phyloP scores from a whole-genome alignment of 2,797 vertebrate genomes.

The Streptopelia turtur region DNA sequence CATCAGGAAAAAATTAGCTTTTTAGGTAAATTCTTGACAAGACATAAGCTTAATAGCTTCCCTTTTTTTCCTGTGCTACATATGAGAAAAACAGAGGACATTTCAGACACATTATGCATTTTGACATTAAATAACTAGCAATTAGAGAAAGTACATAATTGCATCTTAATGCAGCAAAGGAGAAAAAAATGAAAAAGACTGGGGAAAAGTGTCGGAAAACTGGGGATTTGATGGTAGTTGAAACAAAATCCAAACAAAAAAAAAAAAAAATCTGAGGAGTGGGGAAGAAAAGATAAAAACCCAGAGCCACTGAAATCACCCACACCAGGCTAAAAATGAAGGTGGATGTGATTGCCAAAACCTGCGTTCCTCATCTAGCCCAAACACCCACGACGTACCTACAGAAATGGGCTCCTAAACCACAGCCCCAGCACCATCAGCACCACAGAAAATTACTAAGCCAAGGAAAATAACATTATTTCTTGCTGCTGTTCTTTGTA shows the following conservation, averaged over 20 bases:
- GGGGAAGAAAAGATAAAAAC: accelerated
- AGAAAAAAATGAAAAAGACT: constrained; percentile 24
- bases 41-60: neutral
- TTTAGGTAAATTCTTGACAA: neutral
- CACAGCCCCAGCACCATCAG: neutral
- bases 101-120: constrained; percentile 44
- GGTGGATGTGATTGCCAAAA: neutral
- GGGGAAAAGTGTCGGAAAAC: neutral
- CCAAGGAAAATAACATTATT: neutral
- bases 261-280: neutral
- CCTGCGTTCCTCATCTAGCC: neutral
- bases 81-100: neutral
- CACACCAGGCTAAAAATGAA: neutral
- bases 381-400: accelerated
- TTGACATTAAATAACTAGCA: constrained; percentile 63
- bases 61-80: neutral
- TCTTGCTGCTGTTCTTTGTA: too few species aligned
- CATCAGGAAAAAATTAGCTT: neutral
- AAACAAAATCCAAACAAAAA: neutral
- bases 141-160: constrained; percentile 68
- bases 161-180: constrained; percentile 52
- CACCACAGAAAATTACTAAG: neutral
- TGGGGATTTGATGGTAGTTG: neutral
- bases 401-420: neutral
- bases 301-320: neutral